Base-by-base conservation (phyloP, 2,113 vertebrate species). In the Malurus melanocephalus region DNA sequence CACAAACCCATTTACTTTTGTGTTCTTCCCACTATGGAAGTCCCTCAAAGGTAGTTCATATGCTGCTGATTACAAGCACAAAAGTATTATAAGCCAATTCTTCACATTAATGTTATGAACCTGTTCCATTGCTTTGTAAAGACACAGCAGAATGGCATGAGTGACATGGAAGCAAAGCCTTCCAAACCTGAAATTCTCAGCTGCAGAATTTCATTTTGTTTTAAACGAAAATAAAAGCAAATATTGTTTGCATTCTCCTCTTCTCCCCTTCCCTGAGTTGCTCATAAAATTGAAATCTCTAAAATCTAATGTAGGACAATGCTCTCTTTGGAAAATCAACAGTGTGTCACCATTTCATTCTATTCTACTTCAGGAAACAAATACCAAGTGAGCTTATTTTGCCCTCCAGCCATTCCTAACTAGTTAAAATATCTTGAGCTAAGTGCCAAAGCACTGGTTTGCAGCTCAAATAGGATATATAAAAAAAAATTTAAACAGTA, bases 191-290 rank as follows among this genome's bases (percentile, higher is more conserved):
- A 53, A 62, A 49, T 64, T 76, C 26, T 55, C 17, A 24, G 8
- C 28, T 38, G 19, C 30, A 48, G 45, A 71, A 42, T 59, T 84
- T 56, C 0, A 48, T 56, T 80, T 77, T 76, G 2, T 59, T 49
- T 40, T 38, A 60, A 94, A 46, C 9, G n/a, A 46, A 59, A 74
- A 8, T 26, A 71, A 76, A 76, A 35, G 2, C 2, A 6, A 65
- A 40, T 1, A 3, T 2, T 61, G 20, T 20, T 66, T 16, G 11
- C 3, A 7, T 40, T 56, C 11, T 12, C 6, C 4, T 0, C 6
- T 30, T 45, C 10, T 23, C 12, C 2, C 5, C 0, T 7, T 21
- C 28, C 13, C 10, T 10, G 1, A 82, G 35, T 30, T 59, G n/a
- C 35, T 45, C 32, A 51, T 67, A 19, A 72, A 67, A 67, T 8